Base-by-base conservation (phyloP, 35 echinoderm and acorn worm species). In the Ophiothrix spiculata region DNA sequence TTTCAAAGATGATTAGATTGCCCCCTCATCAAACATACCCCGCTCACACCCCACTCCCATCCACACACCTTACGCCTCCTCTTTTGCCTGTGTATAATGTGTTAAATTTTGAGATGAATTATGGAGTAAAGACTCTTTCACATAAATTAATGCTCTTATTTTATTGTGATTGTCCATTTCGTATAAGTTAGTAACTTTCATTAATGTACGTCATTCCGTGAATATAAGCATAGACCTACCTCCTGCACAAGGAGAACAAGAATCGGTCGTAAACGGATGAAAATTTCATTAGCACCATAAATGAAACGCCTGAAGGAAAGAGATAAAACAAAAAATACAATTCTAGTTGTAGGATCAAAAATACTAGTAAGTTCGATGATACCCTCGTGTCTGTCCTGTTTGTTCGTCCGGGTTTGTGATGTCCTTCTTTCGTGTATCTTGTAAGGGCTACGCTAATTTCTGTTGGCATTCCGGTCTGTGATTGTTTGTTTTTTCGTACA, bases 181-280 rank as follows among this genome's bases (percentile, higher is more conserved):
- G n/a, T n/a, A n/a, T n/a, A n/a, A n/a, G n/a, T n/a, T n/a, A n/a
- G n/a, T n/a, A n/a, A n/a, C n/a, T n/a, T n/a, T n/a, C n/a, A 75
- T 8, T 35, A 4, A 6, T 38, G 41, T 8, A 49, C 25, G 4
- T 17, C 16, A 39, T 63, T 32, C 25, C 17, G 35, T 15, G 14
- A 37, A 79, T 39, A 1, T 8, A 15, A 77, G 17, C 1, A 33
- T 80, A 8, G 56, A 11, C 56, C 39, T 37, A 89, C 80, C 87
- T 82, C 80, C 63, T 89, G 87, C 32, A 88, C 64, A 19, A 88
- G 77, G 17, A 88, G 39, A 3, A 88, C 75, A 36, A 41, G 76
- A 25, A 88, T 88, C 33, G 86, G 54, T 36, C 64, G 42, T 34
- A 88, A 75, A 17, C 42, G 38, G 40, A 88, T 42, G 21, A 36